Evolutionary conservation across 2,797 vertebrate species (phyloP).

Genomic region (Selene dorsalis): DNA sequence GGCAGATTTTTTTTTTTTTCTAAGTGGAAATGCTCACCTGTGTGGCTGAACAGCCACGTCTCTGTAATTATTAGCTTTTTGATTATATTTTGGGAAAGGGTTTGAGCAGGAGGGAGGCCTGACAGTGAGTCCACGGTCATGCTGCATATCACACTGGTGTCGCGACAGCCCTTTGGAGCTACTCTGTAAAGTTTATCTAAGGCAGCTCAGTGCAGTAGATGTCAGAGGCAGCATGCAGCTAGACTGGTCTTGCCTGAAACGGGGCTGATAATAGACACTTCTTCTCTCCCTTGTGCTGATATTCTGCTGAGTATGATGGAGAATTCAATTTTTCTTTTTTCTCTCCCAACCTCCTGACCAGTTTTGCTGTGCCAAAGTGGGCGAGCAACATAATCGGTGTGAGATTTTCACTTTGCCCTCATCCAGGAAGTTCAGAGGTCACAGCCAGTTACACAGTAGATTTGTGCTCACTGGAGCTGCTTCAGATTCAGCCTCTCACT

Average conservation of each 20-base stretch:
- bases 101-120: slow-evolving; percentile 28
- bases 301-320: slow-evolving; percentile 30
- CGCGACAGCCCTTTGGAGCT: slow-evolving; percentile 17
- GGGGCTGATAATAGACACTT: slow-evolving; percentile 41
- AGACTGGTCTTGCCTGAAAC: slow-evolving; percentile 30
- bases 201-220: slow-evolving; percentile 41
- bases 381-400: slow-evolving; percentile 9
- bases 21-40: neutral
- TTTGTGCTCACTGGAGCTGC: slow-evolving; percentile 12
- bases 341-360: neutral
- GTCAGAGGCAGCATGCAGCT: slow-evolving; percentile 51
- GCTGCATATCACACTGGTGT: slow-evolving; percentile 27
- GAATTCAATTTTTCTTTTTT: neutral
- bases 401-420: slow-evolving; percentile 18
- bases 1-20: neutral
- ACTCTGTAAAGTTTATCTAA: slow-evolving; percentile 63
- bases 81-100: neutral
- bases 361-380: slow-evolving; percentile 10
- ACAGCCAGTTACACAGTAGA: slow-evolving; percentile 28
- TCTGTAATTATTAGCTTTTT: slow-evolving; percentile 27
- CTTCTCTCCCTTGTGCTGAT: neutral
- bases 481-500: slow-evolving; percentile 32
- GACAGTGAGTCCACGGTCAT: slow-evolving; percentile 4
- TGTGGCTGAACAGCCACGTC: neutral
- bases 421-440: slow-evolving; percentile 42